Evolutionary conservation across 1,140 invertebrate genomes (phyloP), one percentile per base, ranked within the genome.

Genomic region (Lepeophtheirus salmonis): DNA sequence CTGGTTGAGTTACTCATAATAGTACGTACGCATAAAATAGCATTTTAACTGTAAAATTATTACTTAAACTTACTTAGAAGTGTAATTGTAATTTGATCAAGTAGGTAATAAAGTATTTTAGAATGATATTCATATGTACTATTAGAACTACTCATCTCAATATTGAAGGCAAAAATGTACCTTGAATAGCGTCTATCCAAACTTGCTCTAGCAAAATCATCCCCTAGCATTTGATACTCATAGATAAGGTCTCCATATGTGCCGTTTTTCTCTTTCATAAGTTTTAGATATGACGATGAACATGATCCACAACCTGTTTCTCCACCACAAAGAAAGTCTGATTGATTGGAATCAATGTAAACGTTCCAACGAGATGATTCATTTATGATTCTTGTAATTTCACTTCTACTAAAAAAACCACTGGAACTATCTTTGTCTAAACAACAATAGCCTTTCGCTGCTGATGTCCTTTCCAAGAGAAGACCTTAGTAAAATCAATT

Each of bases 381-480:
- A 24, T 57, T 23, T 21, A 24, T 26, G 55, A 25, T 26, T 17
- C 21, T 25, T 14, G 13, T 57, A 3, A 24, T 30, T 16, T 23
- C 55, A 30, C 12, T 3, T 1, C 1, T 14, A 2, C 14, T 17
- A 26, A 13, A 17, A 18, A 26, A 23, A 23, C 30, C 30, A 6
- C 26, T 16, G 6, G 20, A 17, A 13, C n/a, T 14, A n/a, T 17
- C 26, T n/a, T 41, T 6, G 6, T 57, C 55, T 3, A 25, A 23
- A n/a, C 55, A 57, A 21, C 55, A 57, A 23, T 57, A 57, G 21
- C 55, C 55, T 16, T 57, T 41, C n/a, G 16, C 26, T 10, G 23
- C 16, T 14, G 55, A 21, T 2, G 13, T 23, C 2, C 55, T 13
- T 18, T 57, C 50, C 23, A 16, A 20, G 2, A 48, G 16, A 2